phyloP scores from a whole-genome alignment of 2,888 invertebrate species.

The Frankliniella fusca region DNA sequence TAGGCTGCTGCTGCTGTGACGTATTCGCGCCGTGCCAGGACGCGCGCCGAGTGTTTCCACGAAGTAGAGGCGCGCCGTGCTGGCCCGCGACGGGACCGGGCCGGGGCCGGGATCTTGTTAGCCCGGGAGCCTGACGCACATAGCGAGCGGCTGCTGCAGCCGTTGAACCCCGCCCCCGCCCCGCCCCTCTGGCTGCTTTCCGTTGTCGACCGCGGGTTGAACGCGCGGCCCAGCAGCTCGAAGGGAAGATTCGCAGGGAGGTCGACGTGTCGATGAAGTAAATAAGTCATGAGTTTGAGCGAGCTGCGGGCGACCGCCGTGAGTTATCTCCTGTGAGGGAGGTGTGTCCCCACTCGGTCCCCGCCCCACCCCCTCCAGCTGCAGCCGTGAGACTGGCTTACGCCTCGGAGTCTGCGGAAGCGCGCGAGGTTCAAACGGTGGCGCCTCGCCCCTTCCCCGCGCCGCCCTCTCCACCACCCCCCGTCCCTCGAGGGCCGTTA shows the following conservation, averaged over 20 bases:
- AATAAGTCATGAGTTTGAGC: too few species aligned
- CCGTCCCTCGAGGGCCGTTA: background rate
- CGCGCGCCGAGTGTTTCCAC: background rate
- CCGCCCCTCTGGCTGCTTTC: too few species aligned
- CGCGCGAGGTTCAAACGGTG: background rate
- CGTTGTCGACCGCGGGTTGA: background rate
- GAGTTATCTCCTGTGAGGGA: constrained; percentile 42
- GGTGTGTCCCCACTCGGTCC: constrained; percentile 42
- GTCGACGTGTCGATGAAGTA: too few species aligned
- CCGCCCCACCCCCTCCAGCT: constrained; percentile 33
- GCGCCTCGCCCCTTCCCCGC: background rate
- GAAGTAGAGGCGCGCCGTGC: constrained; percentile 39
- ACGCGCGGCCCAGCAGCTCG: background rate
- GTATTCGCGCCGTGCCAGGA: constrained; percentile 31
- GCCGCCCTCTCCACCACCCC: background rate
- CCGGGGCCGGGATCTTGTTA: constrained; percentile 41
- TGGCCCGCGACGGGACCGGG: constrained; percentile 41
- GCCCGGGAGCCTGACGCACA: background rate
- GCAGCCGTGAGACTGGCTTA: background rate
- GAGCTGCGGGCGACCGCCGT: constrained; percentile 43
- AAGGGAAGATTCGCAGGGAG: too few species aligned
- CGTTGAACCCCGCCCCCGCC: too few species aligned
- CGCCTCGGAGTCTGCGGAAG: background rate
- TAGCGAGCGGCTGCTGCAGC: too few species aligned
- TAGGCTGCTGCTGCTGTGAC: background rate